These are phyloP conservation scores for Eunapius fragilis DNA, from an alignment of 37 sponge, comb jelly and placozoan species.

Conservation along the genomic window DNA sequence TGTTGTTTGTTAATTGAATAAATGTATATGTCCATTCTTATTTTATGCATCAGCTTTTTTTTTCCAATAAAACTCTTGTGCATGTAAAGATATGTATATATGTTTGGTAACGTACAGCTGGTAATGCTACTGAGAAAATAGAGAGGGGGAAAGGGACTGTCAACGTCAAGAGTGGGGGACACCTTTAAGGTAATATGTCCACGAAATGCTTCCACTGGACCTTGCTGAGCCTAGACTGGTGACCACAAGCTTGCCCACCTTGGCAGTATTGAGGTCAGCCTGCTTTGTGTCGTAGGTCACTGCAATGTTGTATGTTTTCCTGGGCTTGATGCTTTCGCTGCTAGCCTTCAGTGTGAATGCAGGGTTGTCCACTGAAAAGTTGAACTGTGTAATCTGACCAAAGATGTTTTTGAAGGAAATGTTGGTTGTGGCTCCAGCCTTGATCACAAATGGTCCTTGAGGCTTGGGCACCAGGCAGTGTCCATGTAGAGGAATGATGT, in stretches of 20 bases:
- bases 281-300: constrained; percentile 85
- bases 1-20: neutral
- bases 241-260: constrained; percentile 85
- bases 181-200: constrained; percentile 96
- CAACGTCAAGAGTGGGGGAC: constrained; percentile 24
- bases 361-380: constrained; percentile 86
- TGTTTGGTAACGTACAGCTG: neutral
- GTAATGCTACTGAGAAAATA: neutral
- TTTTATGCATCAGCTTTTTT: no score
- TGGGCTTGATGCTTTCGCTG: constrained; percentile 80
- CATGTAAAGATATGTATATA: no score
- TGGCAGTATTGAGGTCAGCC: constrained; percentile 54
- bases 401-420: constrained; percentile 97
- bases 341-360: constrained; percentile 79
- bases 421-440: constrained; percentile 77
- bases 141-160: neutral
- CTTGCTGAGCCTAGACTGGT: constrained; percentile 47
- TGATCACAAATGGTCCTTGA: constrained; percentile 93
- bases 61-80: no score
- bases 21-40: neutral
- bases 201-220: constrained; percentile 43
- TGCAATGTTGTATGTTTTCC: constrained; percentile 84
- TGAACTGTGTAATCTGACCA: constrained; percentile 73
- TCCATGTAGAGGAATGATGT: constrained; percentile 88
- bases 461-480: constrained; percentile 95